Evolutionary conservation across 2,797 vertebrate genomes (phyloP).

Genomic region (Sebastes alutus): DNA sequence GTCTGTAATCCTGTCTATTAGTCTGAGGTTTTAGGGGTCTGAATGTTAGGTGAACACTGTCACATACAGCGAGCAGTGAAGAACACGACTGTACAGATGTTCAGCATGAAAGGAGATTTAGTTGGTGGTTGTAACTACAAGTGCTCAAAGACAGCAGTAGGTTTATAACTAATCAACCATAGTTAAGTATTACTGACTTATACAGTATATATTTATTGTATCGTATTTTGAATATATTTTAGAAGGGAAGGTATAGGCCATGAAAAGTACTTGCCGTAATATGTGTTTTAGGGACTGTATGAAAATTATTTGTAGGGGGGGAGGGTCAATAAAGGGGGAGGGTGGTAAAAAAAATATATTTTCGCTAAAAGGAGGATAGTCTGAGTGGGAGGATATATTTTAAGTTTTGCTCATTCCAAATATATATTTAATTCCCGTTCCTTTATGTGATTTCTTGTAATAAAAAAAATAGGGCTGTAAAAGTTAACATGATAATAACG

Average conservation of each 20-base stretch:
- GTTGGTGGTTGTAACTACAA: neutral
- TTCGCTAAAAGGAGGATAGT: neutral
- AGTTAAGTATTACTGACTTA: neutral
- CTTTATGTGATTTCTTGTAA: neutral
- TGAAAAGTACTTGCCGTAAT: neutral
- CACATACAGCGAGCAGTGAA: constrained; percentile 56
- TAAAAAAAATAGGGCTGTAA: neutral
- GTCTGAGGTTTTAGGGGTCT: constrained; percentile 77
- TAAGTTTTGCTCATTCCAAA: neutral
- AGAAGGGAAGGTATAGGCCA: neutral
- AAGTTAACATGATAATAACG: too few relatives aligned
- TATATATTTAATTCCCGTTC: neutral
- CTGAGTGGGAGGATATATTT: neutral
- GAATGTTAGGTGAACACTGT: constrained; percentile 68
- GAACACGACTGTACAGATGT: constrained; percentile 29
- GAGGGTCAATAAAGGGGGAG: neutral
- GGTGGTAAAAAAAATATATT: neutral
- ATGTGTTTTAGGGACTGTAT: neutral
- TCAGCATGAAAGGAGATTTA: constrained; percentile 8
- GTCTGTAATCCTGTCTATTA: constrained; percentile 86
- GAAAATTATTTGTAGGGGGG: neutral
- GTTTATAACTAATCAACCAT: neutral
- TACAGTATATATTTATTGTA: neutral
- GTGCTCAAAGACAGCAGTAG: neutral
- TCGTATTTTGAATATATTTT: neutral